Conservation (phyloP, 92 coral and sea anemone genomes). For the Bergia puertoricense region DNA sequence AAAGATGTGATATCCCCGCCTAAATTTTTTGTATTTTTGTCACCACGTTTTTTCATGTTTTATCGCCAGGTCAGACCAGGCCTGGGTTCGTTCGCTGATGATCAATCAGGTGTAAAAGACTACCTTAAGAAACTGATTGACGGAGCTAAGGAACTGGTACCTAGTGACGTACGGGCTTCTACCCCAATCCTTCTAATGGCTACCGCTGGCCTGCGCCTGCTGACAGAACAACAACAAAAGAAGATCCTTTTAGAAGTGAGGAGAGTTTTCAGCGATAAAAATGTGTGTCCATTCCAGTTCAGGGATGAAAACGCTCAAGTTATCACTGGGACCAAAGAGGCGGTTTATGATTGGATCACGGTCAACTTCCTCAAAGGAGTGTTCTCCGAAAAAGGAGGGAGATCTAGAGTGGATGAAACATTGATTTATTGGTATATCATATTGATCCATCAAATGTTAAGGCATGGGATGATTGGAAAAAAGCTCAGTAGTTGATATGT, state of each 20-base stretch:
- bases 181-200: constrained; percentile 45
- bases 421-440: background rate
- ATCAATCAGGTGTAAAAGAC: background rate
- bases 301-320: constrained; percentile 33
- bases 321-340: constrained; percentile 47
- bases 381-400: background rate
- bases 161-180: constrained; percentile 6
- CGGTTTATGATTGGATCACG: constrained; percentile 53
- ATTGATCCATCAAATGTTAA: no score
- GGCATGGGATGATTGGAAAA: no score
- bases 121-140: background rate
- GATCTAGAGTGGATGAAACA: background rate
- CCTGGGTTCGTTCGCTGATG: background rate
- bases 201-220: constrained; percentile 52
- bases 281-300: constrained; percentile 46
- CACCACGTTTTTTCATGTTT: background rate
- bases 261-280: constrained; percentile 40
- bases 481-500: no score
- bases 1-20: no score
- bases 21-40: no score
- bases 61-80: background rate
- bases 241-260: constrained; percentile 25
- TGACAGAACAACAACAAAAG: constrained; percentile 18
- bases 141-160: constrained; percentile 29
- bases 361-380: constrained; percentile 46